Conservation (phyloP, 2,888 invertebrate genomes). For the Sericinus montela region DNA sequence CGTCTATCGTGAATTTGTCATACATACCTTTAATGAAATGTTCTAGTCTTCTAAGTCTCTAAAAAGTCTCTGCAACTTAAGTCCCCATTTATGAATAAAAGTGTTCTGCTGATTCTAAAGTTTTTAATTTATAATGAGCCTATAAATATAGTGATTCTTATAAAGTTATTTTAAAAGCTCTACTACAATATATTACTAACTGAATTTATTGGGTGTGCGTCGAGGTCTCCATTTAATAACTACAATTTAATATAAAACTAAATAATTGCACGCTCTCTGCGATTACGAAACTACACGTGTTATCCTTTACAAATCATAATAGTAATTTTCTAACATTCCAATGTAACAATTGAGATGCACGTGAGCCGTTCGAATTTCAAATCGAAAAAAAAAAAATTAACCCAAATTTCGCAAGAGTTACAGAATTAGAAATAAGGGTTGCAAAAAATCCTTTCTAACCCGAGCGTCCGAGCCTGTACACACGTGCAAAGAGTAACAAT, state of each 20-base stretch:
- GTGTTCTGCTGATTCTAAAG: too few species aligned
- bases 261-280: constrained; percentile 23
- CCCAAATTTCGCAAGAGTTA: constrained; percentile 78
- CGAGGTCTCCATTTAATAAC: constrained; percentile 36
- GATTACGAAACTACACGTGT: constrained; percentile 1
- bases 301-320: constrained; percentile 8
- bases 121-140: not conserved
- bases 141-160: not conserved
- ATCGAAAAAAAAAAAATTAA: constrained; percentile 57
- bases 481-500: constrained; percentile 73
- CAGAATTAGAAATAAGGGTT: constrained; percentile 76
- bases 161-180: not conserved
- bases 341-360: constrained; percentile 41
- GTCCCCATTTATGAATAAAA: not conserved
- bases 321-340: constrained; percentile 34
- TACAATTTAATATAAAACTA: constrained; percentile 29
- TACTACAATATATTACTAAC: constrained; percentile 39
- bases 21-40: too few species aligned
- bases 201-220: constrained; percentile 39
- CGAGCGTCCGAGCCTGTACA: constrained; percentile 61
- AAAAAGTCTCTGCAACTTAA: too few species aligned
- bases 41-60: too few species aligned
- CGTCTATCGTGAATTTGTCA: not conserved
- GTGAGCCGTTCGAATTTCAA: constrained; percentile 45
- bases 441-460: constrained; percentile 75